Conservation (phyloP, 2,113 vertebrate species). For the Callospermophilus lateralis region DNA sequence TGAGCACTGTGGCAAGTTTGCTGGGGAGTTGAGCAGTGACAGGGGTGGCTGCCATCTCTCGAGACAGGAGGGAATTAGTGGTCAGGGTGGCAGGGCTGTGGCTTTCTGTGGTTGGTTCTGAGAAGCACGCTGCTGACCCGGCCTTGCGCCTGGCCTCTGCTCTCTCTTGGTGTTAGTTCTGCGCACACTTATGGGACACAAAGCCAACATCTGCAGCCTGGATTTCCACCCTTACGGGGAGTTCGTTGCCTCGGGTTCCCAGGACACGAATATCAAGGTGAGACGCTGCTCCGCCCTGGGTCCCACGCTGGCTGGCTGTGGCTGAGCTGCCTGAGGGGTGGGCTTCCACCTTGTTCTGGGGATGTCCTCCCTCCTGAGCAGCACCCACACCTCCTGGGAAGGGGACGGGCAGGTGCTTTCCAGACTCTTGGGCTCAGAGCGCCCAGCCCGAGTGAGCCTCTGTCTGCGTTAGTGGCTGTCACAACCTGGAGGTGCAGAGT, state of each 20-base stretch:
- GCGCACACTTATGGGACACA: conserved; percentile 95
- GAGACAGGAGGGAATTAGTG: background rate
- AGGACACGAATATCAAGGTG: conserved; percentile 98
- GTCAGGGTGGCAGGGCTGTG: no score
- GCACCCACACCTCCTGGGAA: background rate
- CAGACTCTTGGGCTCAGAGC: background rate
- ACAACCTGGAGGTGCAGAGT: background rate
- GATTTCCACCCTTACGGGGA: conserved; percentile 96
- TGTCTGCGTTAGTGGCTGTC: background rate
- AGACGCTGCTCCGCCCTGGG: background rate
- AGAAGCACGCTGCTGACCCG: rapidly evolving
- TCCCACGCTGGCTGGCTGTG: background rate
- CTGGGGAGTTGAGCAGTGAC: background rate
- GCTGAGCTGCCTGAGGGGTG: background rate
- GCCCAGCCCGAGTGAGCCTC: background rate
- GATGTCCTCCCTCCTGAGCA: background rate
- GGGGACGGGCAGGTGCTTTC: rapidly evolving
- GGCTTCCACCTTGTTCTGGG: rapidly evolving
- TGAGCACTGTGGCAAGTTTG: rapidly evolving
- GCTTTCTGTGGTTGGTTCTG: background rate
- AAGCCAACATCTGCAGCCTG: conserved; percentile 96
- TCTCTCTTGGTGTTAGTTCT: conserved; percentile 88
- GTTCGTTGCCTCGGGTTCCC: conserved; percentile 95
- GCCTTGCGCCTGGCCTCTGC: background rate
- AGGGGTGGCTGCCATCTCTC: background rate